Evolutionary conservation across 2,797 vertebrate genomes (phyloP).

Genomic region (Scleropages formosus): DNA sequence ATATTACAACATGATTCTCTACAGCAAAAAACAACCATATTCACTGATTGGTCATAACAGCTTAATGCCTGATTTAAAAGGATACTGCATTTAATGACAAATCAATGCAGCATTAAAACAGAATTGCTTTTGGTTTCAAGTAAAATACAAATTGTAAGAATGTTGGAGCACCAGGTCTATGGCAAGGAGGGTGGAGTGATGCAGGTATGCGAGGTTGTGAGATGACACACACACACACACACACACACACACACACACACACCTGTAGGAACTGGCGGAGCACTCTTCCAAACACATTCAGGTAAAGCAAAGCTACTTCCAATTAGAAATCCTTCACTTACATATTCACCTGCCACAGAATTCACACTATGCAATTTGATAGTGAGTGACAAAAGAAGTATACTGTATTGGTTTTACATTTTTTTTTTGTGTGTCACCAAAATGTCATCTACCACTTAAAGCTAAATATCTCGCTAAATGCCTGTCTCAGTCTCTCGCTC

Average conservation of each 20-base stretch:
- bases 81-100: background rate
- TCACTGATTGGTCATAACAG: background rate
- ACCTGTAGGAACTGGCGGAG: background rate
- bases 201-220: slow-evolving; percentile 3
- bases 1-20: background rate
- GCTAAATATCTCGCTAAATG: slow-evolving; percentile 47
- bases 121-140: slow-evolving; percentile 5
- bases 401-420: slow-evolving; percentile 16
- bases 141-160: background rate
- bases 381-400: background rate
- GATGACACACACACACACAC: background rate
- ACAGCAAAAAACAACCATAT: background rate
- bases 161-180: background rate
- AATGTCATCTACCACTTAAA: slow-evolving; percentile 44
- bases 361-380: background rate
- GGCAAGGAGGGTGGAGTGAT: no score
- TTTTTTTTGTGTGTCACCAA: slow-evolving; percentile 42
- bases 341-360: background rate
- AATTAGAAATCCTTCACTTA: slow-evolving; percentile 6
- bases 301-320: background rate
- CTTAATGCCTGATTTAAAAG: background rate
- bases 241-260: background rate
- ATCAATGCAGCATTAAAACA: slow-evolving; percentile 1
- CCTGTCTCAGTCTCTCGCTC: slow-evolving; percentile 43
- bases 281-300: background rate